Evolutionary conservation across 2,113 vertebrate genomes (phyloP).

Genomic region (Oreotrochilus melanogaster): DNA sequence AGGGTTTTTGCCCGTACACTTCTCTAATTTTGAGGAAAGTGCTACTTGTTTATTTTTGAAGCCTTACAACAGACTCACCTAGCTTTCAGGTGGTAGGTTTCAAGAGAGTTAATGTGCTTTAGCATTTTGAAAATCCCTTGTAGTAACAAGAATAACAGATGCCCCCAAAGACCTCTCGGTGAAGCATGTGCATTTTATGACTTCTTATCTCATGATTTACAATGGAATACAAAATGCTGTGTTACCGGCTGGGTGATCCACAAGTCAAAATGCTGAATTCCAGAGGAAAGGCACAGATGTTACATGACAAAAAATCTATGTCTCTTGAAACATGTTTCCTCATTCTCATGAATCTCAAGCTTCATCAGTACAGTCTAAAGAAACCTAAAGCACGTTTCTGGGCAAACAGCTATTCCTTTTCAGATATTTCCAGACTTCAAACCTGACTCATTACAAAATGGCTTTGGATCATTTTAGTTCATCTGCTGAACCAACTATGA

Average conservation of each 20-base stretch:
- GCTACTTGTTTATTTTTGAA: background rate
- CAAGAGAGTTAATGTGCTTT: background rate
- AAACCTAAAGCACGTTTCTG: conserved; percentile 11
- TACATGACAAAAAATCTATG: background rate
- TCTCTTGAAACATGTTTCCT: background rate
- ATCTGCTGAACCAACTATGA: background rate
- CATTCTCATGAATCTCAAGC: background rate
- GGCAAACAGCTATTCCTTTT: conserved; percentile 39
- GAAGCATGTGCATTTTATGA: background rate
- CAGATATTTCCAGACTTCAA: conserved; percentile 38
- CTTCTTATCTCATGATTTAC: conserved; percentile 1
- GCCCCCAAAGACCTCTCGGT: background rate
- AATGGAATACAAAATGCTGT: background rate
- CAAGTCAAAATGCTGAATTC: background rate
- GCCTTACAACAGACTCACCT: background rate
- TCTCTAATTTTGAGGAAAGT: background rate
- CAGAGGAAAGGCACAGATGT: background rate
- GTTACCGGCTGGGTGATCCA: background rate
- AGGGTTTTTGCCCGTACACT: background rate
- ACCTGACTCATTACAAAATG: background rate
- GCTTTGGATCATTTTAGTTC: conserved; percentile 31
- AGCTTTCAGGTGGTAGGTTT: background rate
- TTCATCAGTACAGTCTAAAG: background rate
- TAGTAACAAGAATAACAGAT: background rate
- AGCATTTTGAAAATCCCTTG: background rate